Percentiles rank a stretch among this genome's conserved stretches.
Evolutionary conservation across 2,113 vertebrate genomes (phyloP).

Genomic region (Ictidomys tridecemlineatus): DNA sequence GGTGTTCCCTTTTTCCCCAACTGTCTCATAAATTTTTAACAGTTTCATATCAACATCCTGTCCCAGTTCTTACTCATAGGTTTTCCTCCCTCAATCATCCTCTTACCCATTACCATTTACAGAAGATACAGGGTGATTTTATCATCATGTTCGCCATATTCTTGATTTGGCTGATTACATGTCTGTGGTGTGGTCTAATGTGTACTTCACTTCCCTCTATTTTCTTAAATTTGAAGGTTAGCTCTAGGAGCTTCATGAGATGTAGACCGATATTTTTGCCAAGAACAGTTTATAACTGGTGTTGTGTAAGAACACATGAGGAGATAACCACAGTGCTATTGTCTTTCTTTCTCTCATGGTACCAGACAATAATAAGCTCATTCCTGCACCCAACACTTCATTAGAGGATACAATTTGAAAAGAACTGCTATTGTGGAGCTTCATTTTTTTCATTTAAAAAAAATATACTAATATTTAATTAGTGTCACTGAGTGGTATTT

Average conservation of each 20-base stretch:
- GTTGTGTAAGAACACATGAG: background rate
- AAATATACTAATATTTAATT: conserved; percentile 8
- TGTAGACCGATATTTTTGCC: background rate
- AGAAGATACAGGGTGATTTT: background rate
- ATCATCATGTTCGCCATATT: background rate
- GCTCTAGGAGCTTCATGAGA: background rate
- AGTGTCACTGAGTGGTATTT: background rate
- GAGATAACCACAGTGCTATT: background rate
- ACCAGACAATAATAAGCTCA: background rate
- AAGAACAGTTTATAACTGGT: background rate
- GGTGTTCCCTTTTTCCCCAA: background rate
- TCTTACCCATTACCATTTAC: background rate
- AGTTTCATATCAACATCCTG: background rate
- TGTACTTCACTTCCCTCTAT: background rate
- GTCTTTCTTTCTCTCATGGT: background rate
- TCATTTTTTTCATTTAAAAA: background rate
- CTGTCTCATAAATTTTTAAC: background rate
- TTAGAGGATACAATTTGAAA: background rate
- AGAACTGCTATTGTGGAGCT: background rate
- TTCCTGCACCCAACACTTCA: background rate
- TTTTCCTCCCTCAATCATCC: background rate
- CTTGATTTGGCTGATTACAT: background rate
- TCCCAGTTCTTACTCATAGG: background rate
- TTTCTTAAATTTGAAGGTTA: background rate
- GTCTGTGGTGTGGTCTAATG: background rate